Evolutionary conservation across 1,140 invertebrate genomes (phyloP).

Genomic region (Spodoptera litura): DNA sequence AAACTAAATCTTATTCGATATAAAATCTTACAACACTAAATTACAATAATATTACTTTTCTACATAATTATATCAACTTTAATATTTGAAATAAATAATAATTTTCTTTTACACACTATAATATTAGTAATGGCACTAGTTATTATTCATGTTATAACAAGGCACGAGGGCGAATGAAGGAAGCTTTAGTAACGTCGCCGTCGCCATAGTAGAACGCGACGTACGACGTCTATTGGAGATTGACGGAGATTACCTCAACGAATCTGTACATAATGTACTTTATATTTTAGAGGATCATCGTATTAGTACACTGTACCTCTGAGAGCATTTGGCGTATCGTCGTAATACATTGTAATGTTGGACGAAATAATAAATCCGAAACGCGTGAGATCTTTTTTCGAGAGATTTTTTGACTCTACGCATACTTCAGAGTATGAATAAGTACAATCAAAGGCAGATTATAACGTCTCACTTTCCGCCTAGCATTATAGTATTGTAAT

Average conservation of each 20-base stretch:
- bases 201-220: not conserved
- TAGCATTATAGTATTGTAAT: not conserved
- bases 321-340: slow-evolving; percentile 13
- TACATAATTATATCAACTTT: slow-evolving; percentile 49
- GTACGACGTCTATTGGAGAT: slow-evolving; percentile 22
- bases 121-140: slow-evolving; percentile 81
- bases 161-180: slow-evolving; percentile 56
- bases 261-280: slow-evolving; percentile 25
- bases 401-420: not conserved
- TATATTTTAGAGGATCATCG: slow-evolving; percentile 30
- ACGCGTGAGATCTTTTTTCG: slow-evolving; percentile 1
- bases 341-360: slow-evolving; percentile 3
- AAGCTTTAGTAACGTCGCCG: slow-evolving; percentile 19
- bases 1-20: slow-evolving; percentile 27
- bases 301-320: slow-evolving; percentile 21
- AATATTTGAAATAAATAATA: slow-evolving; percentile 70
- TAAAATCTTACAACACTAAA: slow-evolving; percentile 28
- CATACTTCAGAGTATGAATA: not conserved
- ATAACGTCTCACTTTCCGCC: not conserved
- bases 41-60: slow-evolving; percentile 37
- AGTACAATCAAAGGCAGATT: slow-evolving; percentile 6
- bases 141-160: slow-evolving; percentile 62
- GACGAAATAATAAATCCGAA: slow-evolving; percentile 1
- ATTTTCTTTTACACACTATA: slow-evolving; percentile 60
- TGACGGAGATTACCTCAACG: slow-evolving; percentile 36